Evolutionary conservation across 1,140 invertebrate species (phyloP).

Genomic region (Cherax destructor): DNA sequence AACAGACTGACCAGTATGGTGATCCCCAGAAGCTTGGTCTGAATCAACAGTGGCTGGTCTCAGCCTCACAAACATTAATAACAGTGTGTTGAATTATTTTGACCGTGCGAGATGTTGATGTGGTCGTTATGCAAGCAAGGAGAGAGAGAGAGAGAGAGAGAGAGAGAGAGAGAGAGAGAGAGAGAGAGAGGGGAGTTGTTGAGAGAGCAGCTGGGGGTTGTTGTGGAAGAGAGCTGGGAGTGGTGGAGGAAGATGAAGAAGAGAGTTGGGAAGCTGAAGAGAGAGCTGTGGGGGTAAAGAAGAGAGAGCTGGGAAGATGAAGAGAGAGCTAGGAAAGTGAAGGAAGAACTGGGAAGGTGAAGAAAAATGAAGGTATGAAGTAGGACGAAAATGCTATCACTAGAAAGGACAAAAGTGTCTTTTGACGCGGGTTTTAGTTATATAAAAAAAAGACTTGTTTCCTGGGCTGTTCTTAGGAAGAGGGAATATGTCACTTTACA

Average conservation of each 20-base stretch:
- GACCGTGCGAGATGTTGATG: not conserved
- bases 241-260: not conserved
- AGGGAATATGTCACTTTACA: too few relatives aligned
- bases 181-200: not conserved
- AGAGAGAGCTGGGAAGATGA: not conserved
- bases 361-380: not conserved
- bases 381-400: too few relatives aligned
- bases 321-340: not conserved
- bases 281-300: not conserved
- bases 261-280: not conserved
- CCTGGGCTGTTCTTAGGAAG: too few relatives aligned
- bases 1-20: too few relatives aligned
- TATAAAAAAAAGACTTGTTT: too few relatives aligned
- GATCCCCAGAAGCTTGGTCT: not conserved
- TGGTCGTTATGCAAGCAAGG: not conserved
- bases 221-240: not conserved
- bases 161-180: conserved; percentile 6
- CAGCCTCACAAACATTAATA: not conserved
- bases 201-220: not conserved
- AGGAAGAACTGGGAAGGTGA: not conserved
- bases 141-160: not conserved
- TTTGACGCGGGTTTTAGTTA: too few relatives aligned
- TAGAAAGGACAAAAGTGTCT: too few relatives aligned
- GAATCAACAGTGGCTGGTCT: not conserved
- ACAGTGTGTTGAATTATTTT: not conserved